Evolutionary conservation across 1,140 invertebrate species (phyloP).

Genomic region (Drosophila auraria): DNA sequence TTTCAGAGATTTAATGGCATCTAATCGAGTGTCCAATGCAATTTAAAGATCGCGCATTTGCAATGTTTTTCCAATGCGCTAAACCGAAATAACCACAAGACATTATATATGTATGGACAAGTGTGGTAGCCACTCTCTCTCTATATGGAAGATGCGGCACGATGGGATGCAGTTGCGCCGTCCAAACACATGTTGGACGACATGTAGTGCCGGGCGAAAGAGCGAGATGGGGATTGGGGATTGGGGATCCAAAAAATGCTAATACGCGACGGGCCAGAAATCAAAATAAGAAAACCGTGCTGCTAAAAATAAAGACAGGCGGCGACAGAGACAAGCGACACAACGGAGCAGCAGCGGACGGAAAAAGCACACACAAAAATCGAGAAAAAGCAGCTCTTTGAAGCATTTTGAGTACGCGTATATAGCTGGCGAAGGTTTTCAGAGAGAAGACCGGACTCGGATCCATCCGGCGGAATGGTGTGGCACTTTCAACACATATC

Average conservation of each 20-base stretch:
- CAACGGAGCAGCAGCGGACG: slow-evolving; percentile 24
- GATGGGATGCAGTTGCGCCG: slow-evolving; percentile 37
- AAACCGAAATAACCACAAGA: slow-evolving; percentile 52
- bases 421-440: slow-evolving; percentile 68
- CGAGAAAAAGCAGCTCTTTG: slow-evolving; percentile 45
- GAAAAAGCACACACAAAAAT: slow-evolving; percentile 37
- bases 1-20: slow-evolving; percentile 20
- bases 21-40: slow-evolving; percentile 69
- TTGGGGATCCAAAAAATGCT: slow-evolving; percentile 63
- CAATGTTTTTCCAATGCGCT: slow-evolving; percentile 70
- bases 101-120: not conserved
- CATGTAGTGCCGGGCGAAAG: not conserved
- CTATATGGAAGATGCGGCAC: slow-evolving; percentile 49
- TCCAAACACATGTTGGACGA: slow-evolving; percentile 79
- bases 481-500: slow-evolving; percentile 34
- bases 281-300: slow-evolving; percentile 74
- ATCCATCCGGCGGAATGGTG: slow-evolving; percentile 26
- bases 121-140: slow-evolving; percentile 13
- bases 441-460: slow-evolving; percentile 6
- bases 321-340: slow-evolving; percentile 50
- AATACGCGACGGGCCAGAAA: slow-evolving; percentile 64
- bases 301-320: slow-evolving; percentile 74
- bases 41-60: slow-evolving; percentile 45
- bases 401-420: slow-evolving; percentile 44
- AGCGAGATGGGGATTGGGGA: slow-evolving; percentile 40